Conservation (phyloP, 2,888 invertebrate genomes). For the Sphaerophoria taeniata region DNA sequence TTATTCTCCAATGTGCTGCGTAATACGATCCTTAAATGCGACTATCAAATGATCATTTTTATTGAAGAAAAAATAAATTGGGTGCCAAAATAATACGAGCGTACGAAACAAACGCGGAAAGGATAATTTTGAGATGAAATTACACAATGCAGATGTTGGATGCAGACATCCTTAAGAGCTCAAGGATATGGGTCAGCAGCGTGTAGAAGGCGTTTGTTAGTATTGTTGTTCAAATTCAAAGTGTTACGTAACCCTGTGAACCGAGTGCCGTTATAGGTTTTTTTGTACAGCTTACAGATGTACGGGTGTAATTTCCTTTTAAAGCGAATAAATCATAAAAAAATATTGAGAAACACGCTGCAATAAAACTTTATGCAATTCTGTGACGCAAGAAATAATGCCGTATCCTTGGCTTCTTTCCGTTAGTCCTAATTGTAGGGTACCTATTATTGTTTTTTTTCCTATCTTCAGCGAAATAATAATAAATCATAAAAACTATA, state of each 20-base stretch:
- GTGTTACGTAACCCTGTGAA: constrained; percentile 55
- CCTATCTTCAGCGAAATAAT: constrained; percentile 38
- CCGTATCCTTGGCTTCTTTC: constrained; percentile 37
- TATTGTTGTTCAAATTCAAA: constrained; percentile 44
- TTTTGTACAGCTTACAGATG: constrained; percentile 54
- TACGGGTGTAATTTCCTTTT: constrained; percentile 32
- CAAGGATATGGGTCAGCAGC: constrained; percentile 70
- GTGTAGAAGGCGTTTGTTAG: background rate
- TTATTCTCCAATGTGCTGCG: constrained; percentile 15
- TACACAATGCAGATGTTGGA: constrained; percentile 72
- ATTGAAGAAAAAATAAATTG: constrained; percentile 34
- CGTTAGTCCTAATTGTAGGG: constrained; percentile 41
- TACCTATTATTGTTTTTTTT: constrained; percentile 14
- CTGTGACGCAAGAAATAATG: constrained; percentile 43
- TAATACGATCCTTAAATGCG: constrained; percentile 59
- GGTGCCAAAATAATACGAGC: constrained; percentile 46
- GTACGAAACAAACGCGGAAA: constrained; percentile 48
- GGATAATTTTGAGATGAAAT: constrained; percentile 72
- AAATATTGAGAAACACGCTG: constrained; percentile 7
- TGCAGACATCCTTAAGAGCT: constrained; percentile 19
- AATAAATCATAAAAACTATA: constrained; percentile 68
- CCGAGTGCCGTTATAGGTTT: constrained; percentile 40
- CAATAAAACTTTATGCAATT: background rate
- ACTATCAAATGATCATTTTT: constrained; percentile 67
- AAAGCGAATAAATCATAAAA: constrained; percentile 53